These are phyloP conservation scores for Ovis canadensis DNA, from an alignment of 2,113 vertebrate species.

Conservation along the genomic window DNA sequence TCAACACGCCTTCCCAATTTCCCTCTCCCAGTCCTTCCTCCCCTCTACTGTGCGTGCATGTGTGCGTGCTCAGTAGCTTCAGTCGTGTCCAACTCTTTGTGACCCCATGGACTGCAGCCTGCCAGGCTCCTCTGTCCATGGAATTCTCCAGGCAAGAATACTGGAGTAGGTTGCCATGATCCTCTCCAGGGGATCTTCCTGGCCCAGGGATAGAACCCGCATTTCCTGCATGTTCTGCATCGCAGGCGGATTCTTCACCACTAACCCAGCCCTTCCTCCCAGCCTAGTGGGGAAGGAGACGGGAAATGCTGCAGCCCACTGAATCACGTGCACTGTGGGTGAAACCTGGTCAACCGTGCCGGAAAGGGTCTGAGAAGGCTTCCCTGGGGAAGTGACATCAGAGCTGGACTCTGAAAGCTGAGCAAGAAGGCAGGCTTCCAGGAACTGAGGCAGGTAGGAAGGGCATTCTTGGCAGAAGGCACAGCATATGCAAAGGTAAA, in stretches of 20 bases:
- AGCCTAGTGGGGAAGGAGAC: not conserved
- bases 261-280: not conserved
- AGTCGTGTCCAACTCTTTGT: not conserved
- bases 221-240: not conserved
- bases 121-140: not conserved
- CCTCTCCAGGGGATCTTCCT: not conserved
- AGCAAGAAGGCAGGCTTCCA: not conserved
- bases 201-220: not conserved
- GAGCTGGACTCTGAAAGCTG: not conserved
- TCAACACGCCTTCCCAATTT: not conserved
- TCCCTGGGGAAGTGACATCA: not conserved
- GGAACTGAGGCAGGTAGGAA: no score
- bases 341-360: not conserved
- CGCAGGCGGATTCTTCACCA: not conserved
- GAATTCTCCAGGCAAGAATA: not conserved
- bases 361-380: not conserved
- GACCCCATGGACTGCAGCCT: not conserved
- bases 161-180: not conserved
- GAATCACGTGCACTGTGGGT: rapidly evolving
- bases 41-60: not conserved
- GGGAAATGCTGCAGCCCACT: not conserved
- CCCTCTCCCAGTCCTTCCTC: not conserved
- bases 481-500: not conserved
- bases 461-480: not conserved
- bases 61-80: not conserved